phyloP scores from a whole-genome alignment of 2,888 invertebrate genomes.

The Mythimna ferrago region DNA sequence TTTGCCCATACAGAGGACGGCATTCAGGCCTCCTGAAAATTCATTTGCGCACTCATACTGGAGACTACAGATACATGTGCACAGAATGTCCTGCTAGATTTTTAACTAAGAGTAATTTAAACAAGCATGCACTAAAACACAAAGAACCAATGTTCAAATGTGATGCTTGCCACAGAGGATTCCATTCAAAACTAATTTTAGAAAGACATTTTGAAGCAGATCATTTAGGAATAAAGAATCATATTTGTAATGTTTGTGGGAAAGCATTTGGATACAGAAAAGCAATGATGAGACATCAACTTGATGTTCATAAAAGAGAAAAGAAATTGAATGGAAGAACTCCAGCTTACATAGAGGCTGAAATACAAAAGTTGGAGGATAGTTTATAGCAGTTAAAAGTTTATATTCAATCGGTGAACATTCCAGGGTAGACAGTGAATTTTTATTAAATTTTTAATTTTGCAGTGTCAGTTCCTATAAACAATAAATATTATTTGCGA shows the following conservation, averaged over 20 bases:
- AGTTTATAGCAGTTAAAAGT: not conserved
- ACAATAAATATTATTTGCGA: too few species aligned
- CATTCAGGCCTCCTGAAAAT: slow-evolving; percentile 75
- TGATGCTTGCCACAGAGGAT: slow-evolving; percentile 76
- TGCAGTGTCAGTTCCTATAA: too few species aligned
- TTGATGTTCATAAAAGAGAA: slow-evolving; percentile 78
- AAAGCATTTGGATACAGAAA: slow-evolving; percentile 81
- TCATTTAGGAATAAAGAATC: slow-evolving; percentile 79
- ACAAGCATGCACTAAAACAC: slow-evolving; percentile 77
- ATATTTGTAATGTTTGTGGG: slow-evolving; percentile 79
- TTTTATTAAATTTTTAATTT: too few species aligned
- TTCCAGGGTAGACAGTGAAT: too few species aligned
- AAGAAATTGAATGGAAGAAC: slow-evolving; percentile 73
- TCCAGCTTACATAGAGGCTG: slow-evolving; percentile 73
- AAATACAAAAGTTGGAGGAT: slow-evolving; percentile 35
- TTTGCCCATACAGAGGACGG: slow-evolving; percentile 76
- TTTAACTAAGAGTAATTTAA: slow-evolving; percentile 78
- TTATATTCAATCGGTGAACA: not conserved
- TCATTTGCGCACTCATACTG: slow-evolving; percentile 77
- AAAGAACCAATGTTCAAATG: slow-evolving; percentile 78
- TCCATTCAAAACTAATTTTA: slow-evolving; percentile 74
- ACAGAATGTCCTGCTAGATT: slow-evolving; percentile 79
- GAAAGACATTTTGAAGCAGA: slow-evolving; percentile 78
- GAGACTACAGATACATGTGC: slow-evolving; percentile 79
- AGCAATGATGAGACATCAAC: slow-evolving; percentile 81